Evolutionary conservation across 2,888 invertebrate species (phyloP).

Genomic region (Leptopilina syphax): DNA sequence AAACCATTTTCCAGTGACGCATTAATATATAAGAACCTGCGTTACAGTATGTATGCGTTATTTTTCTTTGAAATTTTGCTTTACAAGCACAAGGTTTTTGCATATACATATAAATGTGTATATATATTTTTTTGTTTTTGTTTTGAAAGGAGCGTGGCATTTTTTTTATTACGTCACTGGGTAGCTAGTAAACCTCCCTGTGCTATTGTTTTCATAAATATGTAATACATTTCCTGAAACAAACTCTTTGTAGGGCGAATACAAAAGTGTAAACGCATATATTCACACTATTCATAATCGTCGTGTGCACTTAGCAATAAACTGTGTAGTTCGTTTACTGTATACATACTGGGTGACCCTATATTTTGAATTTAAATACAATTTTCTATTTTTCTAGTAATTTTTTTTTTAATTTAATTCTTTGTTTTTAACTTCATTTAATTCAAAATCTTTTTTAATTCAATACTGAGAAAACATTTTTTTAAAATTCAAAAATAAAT

Average conservation of each 20-base stretch:
- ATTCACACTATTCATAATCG: background rate
- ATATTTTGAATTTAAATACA: too few relatives aligned
- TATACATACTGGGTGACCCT: background rate
- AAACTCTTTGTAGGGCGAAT: constrained; percentile 5
- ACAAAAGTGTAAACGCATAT: constrained; percentile 13
- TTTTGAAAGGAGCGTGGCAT: constrained; percentile 9
- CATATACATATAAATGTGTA: background rate
- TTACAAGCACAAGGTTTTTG: constrained; percentile 9
- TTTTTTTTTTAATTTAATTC: too few relatives aligned
- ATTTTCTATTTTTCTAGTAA: too few relatives aligned
- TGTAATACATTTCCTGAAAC: constrained; percentile 12
- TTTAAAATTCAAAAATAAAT: too few relatives aligned
- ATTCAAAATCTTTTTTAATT: too few relatives aligned
- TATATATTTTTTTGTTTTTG: background rate
- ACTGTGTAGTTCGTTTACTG: background rate
- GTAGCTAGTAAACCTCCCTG: constrained; percentile 13
- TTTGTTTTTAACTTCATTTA: too few relatives aligned
- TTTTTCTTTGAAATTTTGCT: constrained; percentile 15
- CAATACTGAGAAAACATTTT: too few relatives aligned
- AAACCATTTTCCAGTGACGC: constrained; percentile 6
- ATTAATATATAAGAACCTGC: constrained; percentile 6
- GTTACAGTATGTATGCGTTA: background rate
- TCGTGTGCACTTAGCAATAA: constrained; percentile 10
- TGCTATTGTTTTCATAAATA: constrained; percentile 21
- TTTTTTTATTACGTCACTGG: constrained; percentile 31